Base-by-base conservation (phyloP, 2,888 invertebrate species). In the Caenorhabditis sp. region DNA sequence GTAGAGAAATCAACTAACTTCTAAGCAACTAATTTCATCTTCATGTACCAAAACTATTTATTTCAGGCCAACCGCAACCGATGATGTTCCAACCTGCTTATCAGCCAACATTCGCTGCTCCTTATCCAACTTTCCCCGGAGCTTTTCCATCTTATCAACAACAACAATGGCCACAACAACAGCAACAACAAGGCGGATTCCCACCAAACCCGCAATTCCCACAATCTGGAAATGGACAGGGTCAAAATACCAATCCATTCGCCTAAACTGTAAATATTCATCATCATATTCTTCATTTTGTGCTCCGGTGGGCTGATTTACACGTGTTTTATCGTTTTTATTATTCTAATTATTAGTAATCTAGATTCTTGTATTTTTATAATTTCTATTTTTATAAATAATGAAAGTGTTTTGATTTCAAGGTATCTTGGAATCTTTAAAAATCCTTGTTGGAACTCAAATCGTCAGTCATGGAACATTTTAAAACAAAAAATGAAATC, bases 121-220 rank as follows among this genome's bases (percentile, higher is more conserved):
- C 81, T 8, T 82, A 82, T 60, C 80, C 80, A 65, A 82, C 82
- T 10, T 82, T 73, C 71, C 82, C 82, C 8, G 82, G 82, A 14
- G 82, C 82, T 12, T 82, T 76, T 64, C 67, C 76, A 1, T 64
- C 74, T 49, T 70, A 70, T 49, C 75, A 75, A 53, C 70, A 70
- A 23, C 75, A 65, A 31, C 67, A 68, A 43, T 63, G 64, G 63
- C 75, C 60, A 27, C 75, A 75, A 25, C 75, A 75, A 20, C 63
- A 66, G 23, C 63, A 68, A n/a, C 26, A 43, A 20, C n/a, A 17
- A 65, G 68, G 64, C 21, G 58, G 63, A 52, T 76, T 76, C 64
- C 76, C 76, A 23, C 71, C 76, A 52, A 76, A 76, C 43, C 76
- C 76, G 27, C 68, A 68, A 31, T 70, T 70, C 17, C 70, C 53